phyloP scores from a whole-genome alignment of 2,888 invertebrate genomes.

The Rhyacophila evoluta region DNA sequence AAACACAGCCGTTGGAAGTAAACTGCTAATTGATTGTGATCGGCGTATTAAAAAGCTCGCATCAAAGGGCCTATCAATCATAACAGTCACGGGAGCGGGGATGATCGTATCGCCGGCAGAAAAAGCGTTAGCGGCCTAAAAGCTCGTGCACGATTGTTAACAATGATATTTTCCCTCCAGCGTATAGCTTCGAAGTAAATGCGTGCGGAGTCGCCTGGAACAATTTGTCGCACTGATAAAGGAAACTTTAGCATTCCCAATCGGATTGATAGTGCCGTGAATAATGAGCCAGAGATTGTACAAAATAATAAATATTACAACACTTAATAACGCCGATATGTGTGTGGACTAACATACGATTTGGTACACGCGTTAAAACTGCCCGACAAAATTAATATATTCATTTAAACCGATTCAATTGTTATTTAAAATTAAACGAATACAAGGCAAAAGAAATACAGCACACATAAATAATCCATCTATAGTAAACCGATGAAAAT shows the following conservation, averaged over 20 bases:
- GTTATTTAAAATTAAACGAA: too few species aligned
- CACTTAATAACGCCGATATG: neutral
- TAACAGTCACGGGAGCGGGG: conserved; percentile 33
- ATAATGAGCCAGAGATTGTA: neutral
- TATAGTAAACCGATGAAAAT: too few species aligned
- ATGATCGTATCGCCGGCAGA: conserved; percentile 29
- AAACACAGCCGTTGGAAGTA: conserved; percentile 5
- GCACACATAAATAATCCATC: too few species aligned
- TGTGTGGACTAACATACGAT: too few species aligned
- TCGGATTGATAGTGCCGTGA: neutral
- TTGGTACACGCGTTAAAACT: too few species aligned
- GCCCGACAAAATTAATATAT: too few species aligned
- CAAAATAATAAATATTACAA: neutral
- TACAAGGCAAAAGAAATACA: too few species aligned
- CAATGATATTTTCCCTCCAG: neutral
- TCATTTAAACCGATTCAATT: too few species aligned
- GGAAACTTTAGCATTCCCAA: neutral
- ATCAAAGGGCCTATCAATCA: conserved; percentile 34
- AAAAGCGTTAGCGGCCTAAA: neutral
- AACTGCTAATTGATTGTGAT: conserved; percentile 35
- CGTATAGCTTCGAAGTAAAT: neutral
- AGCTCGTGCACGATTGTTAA: neutral
- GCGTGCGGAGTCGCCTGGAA: neutral
- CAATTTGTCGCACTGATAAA: neutral
- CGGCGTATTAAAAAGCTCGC: conserved; percentile 31